These are phyloP conservation scores for Acanthosepion pharaonis DNA, from an alignment of 2,888 invertebrate species.

Conservation along the genomic window DNA sequence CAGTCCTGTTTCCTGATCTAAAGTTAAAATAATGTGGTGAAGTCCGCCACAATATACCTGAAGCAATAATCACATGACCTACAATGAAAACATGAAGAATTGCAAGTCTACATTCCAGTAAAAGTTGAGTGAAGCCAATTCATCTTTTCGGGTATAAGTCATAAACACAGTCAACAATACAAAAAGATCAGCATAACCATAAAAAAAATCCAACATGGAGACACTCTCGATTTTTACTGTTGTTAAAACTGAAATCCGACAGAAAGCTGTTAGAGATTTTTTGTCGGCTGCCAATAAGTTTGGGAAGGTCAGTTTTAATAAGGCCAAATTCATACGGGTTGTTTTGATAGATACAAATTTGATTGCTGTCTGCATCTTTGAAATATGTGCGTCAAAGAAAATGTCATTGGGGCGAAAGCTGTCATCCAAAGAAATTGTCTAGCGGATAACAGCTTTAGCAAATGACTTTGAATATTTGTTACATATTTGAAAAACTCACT, in stretches of 20 bases:
- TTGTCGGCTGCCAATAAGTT: neutral
- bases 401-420: neutral
- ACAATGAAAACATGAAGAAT: too few species aligned
- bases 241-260: neutral
- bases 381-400: neutral
- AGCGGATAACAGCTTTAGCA: neutral
- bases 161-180: neutral
- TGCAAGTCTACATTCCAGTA: neutral
- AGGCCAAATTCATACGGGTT: neutral
- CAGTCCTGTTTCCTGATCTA: too few species aligned
- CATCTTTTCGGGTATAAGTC: neutral
- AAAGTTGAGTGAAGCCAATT: neutral
- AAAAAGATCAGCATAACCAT: neutral
- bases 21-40: too few species aligned
- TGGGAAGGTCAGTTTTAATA: neutral
- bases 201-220: neutral
- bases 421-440: neutral
- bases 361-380: neutral
- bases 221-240: neutral
- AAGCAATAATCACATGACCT: too few species aligned
- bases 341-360: neutral
- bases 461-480: neutral
- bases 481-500: too few species aligned
- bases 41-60: too few species aligned
- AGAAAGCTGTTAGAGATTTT: neutral